Evolutionary conservation across 2,113 vertebrate species (phyloP).

Genomic region (Puffinus mauretanicus): DNA sequence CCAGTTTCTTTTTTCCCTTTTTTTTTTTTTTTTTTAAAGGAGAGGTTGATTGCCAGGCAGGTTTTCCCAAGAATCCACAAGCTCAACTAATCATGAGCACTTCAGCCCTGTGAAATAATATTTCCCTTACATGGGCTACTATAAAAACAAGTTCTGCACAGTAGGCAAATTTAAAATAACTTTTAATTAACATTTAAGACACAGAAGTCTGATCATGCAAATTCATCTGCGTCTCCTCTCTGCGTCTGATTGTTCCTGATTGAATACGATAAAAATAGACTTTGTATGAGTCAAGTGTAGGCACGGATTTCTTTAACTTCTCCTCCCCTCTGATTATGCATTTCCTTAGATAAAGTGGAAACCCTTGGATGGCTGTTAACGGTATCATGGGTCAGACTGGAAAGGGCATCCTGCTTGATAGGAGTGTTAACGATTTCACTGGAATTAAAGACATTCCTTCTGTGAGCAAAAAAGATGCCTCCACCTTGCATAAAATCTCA

Average conservation of each 20-base stretch:
- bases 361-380: constrained; percentile 25
- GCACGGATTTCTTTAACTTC: constrained; percentile 47
- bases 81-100: constrained; percentile 47
- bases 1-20: not conserved
- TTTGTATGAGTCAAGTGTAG: constrained; percentile 16
- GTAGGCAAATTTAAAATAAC: constrained; percentile 61
- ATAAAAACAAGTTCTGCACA: constrained; percentile 64
- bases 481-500: not conserved
- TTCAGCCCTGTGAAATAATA: constrained; percentile 53
- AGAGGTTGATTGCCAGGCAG: constrained; percentile 48
- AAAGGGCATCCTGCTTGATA: not conserved
- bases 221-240: constrained; percentile 58
- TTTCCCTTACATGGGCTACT: constrained; percentile 50
- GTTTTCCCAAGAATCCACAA: constrained; percentile 33
- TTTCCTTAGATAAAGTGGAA: constrained; percentile 50
- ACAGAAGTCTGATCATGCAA: constrained; percentile 63
- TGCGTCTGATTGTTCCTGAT: constrained; percentile 74
- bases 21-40: not conserved
- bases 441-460: not conserved
- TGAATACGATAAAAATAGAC: constrained; percentile 69
- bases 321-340: constrained; percentile 65
- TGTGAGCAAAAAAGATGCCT: not conserved
- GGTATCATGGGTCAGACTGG: not conserved
- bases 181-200: constrained; percentile 72
- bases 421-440: not conserved